Evolutionary conservation across 2,113 vertebrate species (phyloP), one percentile per base, ranked within the genome.

Genomic region (Lepisosteus oculatus): DNA sequence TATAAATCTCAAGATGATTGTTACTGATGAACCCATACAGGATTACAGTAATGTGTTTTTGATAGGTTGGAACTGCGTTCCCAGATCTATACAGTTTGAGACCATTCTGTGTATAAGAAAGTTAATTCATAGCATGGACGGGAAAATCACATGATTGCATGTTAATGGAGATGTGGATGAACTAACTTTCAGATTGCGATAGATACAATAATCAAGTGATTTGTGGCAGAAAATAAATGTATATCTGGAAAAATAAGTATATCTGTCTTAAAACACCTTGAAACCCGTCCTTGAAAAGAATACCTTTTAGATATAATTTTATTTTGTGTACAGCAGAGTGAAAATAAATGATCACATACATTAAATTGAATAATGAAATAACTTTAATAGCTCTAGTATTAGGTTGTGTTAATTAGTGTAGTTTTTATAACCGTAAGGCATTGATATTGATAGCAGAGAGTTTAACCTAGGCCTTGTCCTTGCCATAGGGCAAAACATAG

Each of bases 401-500:
- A 69, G 69, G 68, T 47, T 45, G 73, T 14, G 5, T 62, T 72
- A 71, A 85, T 76, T 76, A 78, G 12, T 72, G 55, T 54, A 67
- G 68, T 65, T 74, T 57, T 65, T 85, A 61, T 80, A 70, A 73
- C n/a, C 43, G 80, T 78, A 72, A 83, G 72, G 3, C 43, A 80
- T 0, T n/a, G 70, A 44, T 9, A 74, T 14, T 57, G 61, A 59
- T 44, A 67, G 2, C 29, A 8, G 66, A 12, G 8, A 11, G 3
- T 59, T 84, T 69, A 74, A 85, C 88, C 81, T 75, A 67, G 80
- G 64, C 29, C 42, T 67, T 73, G 82, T 83, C 86, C 87, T 92
- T 93, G 86, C 89, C 84, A 86, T 7, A 66, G 83, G 79, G 76
- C 72, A 79, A 75, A 85, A 81, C 17, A 66, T 63, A 77, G 74